These are phyloP conservation scores for Pediacus dermestoides DNA, from an alignment of 2,888 invertebrate species.

Conservation along the genomic window DNA sequence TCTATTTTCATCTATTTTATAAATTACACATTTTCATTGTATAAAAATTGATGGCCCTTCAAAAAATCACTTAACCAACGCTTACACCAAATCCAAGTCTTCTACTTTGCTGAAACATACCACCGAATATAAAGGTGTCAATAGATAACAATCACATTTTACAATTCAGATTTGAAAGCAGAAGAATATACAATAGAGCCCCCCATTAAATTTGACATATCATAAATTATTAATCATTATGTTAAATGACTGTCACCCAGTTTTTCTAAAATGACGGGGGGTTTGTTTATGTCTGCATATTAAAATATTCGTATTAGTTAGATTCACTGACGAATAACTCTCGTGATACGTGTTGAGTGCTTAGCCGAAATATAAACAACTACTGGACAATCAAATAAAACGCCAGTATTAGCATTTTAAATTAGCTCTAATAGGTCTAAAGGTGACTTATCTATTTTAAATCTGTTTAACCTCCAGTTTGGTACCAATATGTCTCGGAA, in stretches of 20 bases:
- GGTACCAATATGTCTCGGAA: too few species aligned
- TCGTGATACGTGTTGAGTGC: not conserved
- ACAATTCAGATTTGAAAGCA: conserved; percentile 22
- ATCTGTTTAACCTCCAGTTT: too few species aligned
- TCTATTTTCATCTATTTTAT: too few species aligned
- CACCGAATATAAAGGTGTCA: conserved; percentile 23
- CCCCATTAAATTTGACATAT: conserved; percentile 23
- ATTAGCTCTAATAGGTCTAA: too few species aligned
- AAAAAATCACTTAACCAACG: too few species aligned
- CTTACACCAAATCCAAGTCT: too few species aligned
- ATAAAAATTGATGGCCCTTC: too few species aligned
- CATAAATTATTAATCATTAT: conserved; percentile 38
- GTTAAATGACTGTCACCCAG: conserved; percentile 34
- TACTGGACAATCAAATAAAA: too few species aligned
- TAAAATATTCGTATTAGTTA: not conserved
- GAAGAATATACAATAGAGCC: conserved; percentile 3
- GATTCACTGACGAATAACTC: not conserved
- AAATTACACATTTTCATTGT: too few species aligned
- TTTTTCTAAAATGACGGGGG: conserved; percentile 30
- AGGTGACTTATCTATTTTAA: too few species aligned
- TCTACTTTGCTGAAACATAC: too few species aligned
- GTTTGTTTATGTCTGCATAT: conserved; percentile 1
- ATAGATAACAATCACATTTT: conserved; percentile 24
- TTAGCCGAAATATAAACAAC: not conserved
- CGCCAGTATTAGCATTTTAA: not conserved